These are phyloP conservation scores for Hippolais icterina DNA, from an alignment of 2,113 vertebrate genomes.

Conservation along the genomic window DNA sequence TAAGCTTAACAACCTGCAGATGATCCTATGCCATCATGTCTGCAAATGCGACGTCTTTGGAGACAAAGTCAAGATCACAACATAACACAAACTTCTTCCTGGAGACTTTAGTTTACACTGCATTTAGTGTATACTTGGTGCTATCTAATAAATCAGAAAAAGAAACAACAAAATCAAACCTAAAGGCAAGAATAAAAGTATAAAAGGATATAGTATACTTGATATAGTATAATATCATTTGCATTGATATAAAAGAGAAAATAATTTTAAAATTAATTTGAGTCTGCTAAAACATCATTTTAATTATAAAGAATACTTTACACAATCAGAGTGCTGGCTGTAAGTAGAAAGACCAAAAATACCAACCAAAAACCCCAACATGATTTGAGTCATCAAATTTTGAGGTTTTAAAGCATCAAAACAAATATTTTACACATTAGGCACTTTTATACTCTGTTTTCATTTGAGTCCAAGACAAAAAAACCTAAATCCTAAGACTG, in stretches of 20 bases:
- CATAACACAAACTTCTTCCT: background rate
- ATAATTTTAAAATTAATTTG: background rate
- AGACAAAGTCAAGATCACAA: background rate
- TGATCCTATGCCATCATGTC: background rate
- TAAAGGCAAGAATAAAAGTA: background rate
- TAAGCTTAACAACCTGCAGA: background rate
- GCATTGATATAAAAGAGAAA: background rate
- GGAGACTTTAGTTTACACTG: background rate
- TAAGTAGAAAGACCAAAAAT: background rate
- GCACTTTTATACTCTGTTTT: background rate
- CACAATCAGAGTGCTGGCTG: background rate
- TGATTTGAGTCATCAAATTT: fast-evolving
- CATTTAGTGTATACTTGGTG: background rate
- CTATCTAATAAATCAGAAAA: background rate
- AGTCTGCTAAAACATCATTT: background rate
- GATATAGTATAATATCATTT: background rate
- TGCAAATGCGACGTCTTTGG: background rate
- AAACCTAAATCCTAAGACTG: fast-evolving
- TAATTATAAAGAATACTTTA: background rate
- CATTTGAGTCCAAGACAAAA: background rate
- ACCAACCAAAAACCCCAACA: background rate
- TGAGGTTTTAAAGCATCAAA: background rate
- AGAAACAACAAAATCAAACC: background rate
- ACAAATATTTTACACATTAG: background rate
- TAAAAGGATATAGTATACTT: background rate